Percentiles rank a stretch among this genome's conserved stretches.
phyloP scores from a whole-genome alignment of 2,797 vertebrate genomes.

The Anableps anableps region DNA sequence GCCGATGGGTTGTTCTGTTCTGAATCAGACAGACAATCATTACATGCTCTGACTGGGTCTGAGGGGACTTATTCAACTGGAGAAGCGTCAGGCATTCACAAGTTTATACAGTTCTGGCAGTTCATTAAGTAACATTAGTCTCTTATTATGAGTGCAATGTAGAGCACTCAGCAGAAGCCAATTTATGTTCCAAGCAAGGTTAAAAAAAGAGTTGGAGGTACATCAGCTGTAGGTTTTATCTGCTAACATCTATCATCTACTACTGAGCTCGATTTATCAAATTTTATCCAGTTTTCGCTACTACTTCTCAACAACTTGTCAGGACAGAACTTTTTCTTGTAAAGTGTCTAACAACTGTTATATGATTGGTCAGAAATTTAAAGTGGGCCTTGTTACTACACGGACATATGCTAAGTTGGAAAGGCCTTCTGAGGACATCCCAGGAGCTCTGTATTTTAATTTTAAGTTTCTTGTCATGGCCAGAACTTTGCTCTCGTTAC shows the following conservation, averaged over 20 bases:
- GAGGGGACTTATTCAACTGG: neutral
- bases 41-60: neutral
- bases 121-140: neutral
- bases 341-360: no score
- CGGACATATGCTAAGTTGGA: no score
- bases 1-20: constrained; percentile 36
- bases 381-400: no score
- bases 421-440: no score
- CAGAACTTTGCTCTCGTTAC: no score
- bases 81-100: neutral
- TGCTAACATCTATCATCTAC: no score
- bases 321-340: no score
- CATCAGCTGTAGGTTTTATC: neutral
- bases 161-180: neutral
- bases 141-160: neutral
- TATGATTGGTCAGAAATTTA: no score
- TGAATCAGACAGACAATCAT: constrained; percentile 13
- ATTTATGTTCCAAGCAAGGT: neutral
- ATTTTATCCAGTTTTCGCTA: no score
- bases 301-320: no score
- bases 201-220: neutral
- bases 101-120: neutral
- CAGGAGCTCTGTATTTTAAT: no score
- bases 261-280: no score
- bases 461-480: neutral